These are phyloP conservation scores for Papilio aristodemus DNA, from an alignment of 1,140 invertebrate genomes.

Conservation along the genomic window DNA sequence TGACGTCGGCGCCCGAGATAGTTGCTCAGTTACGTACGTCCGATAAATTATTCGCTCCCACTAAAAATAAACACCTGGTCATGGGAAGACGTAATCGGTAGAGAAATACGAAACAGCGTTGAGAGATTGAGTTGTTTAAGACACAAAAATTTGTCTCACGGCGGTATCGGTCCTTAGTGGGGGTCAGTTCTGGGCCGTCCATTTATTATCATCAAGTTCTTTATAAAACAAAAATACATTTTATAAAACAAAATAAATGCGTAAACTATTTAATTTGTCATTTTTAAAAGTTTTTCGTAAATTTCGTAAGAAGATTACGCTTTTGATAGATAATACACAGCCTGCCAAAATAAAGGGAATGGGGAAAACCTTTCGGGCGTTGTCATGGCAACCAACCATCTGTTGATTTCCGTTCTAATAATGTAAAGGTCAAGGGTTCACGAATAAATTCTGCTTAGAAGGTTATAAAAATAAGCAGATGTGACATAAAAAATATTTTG, in stretches of 20 bases:
- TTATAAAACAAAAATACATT: too few relatives aligned
- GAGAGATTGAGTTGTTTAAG: background rate
- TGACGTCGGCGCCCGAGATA: constrained; percentile 69
- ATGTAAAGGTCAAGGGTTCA: constrained; percentile 69
- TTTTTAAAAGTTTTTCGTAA: background rate
- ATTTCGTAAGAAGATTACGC: constrained; percentile 14
- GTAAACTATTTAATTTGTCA: too few relatives aligned
- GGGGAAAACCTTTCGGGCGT: constrained; percentile 53
- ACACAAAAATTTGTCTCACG: too few relatives aligned
- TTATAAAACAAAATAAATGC: too few relatives aligned
- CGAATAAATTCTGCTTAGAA: background rate
- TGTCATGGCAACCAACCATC: constrained; percentile 63
- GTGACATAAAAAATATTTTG: background rate
- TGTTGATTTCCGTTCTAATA: constrained; percentile 54
- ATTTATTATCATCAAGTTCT: too few relatives aligned
- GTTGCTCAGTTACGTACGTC: constrained; percentile 62
- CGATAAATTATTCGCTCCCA: constrained; percentile 62
- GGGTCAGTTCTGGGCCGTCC: too few relatives aligned
- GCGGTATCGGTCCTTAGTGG: too few relatives aligned
- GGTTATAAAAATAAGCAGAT: background rate
- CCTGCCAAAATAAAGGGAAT: constrained; percentile 49
- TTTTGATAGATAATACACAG: constrained; percentile 6
- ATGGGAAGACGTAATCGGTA: constrained; percentile 55
- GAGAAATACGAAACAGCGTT: background rate
- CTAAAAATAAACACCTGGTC: constrained; percentile 68